Base-by-base conservation (phyloP, 2,797 vertebrate genomes). In the Myotis pilosus region DNA sequence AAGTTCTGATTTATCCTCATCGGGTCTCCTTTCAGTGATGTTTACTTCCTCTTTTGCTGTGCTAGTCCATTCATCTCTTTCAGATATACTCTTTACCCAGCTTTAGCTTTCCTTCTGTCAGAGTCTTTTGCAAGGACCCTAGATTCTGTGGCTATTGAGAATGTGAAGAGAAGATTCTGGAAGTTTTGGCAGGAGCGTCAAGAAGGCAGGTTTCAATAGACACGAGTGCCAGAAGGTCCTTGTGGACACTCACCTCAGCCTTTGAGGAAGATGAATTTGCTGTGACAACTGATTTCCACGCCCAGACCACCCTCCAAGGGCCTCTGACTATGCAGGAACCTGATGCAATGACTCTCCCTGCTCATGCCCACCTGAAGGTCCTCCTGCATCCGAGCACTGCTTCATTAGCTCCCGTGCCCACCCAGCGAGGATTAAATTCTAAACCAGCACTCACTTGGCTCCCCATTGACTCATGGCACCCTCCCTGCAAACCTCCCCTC, bases 21-120 rank as follows among this genome's bases (percentile, higher is more conserved):
- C 64, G 60, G 44, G n/a, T 69, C n/a, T 17, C 75, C 80, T 92
- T 96, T 64, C 30, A 88, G 69, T 80, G 16, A 15, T 62, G 66
- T 72, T 75, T 25, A 55, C 17, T 51, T 71, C 30, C 36, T 79
- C 30, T 83, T 87, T 78, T n/a, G 20, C 49, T 87, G 91, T 91
- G 66, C 38, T 49, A 57, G 4, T 74, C 64, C 28, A 44, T 76
- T 92, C 51, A 62, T 57, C 44, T 85, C 72, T 30, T 57, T 15
- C 22, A 68, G 44, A 88, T 75, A 87, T 1, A 44, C 25, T 71
- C 36, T 92, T 93, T n/a, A n/a, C 33, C 71, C 60, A 69, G 53
- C n/a, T 62, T n/a, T 81, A 64, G n/a, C 60, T 89, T 89, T 80
- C 92, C 89, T 83, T 72, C 79, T 72, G 30, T 71, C 17, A 74